These are phyloP conservation scores for Cochlearius cochlearius DNA, from an alignment of 2,113 vertebrate genomes.

Conservation along the genomic window DNA sequence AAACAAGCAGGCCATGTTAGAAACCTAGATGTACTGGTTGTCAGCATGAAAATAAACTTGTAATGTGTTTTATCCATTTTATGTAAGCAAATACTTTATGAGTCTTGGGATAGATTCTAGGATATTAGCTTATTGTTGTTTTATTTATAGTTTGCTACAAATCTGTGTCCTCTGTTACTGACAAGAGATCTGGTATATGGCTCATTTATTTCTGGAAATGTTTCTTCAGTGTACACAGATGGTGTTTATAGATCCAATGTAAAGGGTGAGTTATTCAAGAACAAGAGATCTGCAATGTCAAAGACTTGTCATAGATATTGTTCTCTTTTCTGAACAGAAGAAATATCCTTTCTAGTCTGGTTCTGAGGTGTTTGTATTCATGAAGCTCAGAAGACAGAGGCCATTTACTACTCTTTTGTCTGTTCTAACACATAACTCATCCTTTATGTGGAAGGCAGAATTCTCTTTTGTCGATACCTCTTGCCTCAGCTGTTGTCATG, in stretches of 20 bases:
- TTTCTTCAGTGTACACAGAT: slow-evolving; percentile 37
- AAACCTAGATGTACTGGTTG: not conserved
- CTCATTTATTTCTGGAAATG: slow-evolving; percentile 50
- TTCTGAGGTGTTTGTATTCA: slow-evolving; percentile 1
- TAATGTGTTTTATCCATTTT: not conserved
- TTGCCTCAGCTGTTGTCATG: slow-evolving; percentile 31
- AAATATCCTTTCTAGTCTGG: not conserved
- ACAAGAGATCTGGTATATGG: slow-evolving; percentile 24
- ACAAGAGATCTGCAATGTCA: not conserved
- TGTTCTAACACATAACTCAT: not conserved
- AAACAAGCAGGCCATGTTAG: not conserved
- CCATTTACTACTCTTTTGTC: slow-evolving; percentile 14
- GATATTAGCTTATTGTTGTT: not conserved
- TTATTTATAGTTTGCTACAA: slow-evolving; percentile 27
- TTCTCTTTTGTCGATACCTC: not conserved
- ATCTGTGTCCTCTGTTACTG: not conserved
- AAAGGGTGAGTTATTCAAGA: not conserved
- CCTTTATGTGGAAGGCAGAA: not conserved
- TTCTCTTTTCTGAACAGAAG: not conserved
- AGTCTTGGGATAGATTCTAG: not conserved
- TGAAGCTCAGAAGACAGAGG: not conserved
- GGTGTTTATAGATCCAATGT: slow-evolving; percentile 26
- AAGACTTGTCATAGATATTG: not conserved
- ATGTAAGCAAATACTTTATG: not conserved
- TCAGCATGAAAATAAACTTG: not conserved